These are phyloP conservation scores for Mus pahari DNA, from an alignment of 2,113 vertebrate genomes.

Conservation along the genomic window DNA sequence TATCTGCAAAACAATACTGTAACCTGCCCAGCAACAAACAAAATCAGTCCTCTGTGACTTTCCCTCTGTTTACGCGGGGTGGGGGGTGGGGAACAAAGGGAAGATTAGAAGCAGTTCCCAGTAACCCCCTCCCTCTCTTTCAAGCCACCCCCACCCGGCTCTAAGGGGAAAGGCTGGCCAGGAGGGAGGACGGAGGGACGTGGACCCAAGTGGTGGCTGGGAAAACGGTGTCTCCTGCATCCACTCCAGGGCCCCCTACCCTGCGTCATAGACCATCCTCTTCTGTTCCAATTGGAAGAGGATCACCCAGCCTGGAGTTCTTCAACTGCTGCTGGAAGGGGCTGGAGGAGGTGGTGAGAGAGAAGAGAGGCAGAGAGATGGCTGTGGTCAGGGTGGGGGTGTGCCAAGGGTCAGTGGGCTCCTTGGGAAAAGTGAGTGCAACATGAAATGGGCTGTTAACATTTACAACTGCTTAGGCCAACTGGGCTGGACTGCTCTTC, in stretches of 20 bases:
- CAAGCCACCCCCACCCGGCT: neutral
- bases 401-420: neutral
- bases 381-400: neutral
- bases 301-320: slow-evolving; percentile 6
- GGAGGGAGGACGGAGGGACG: neutral
- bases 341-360: neutral
- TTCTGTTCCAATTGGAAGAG: neutral
- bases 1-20: neutral
- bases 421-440: neutral
- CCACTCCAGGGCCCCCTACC: neutral
- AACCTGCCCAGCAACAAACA: neutral
- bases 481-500: too few relatives aligned
- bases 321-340: neutral
- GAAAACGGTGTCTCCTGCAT: rapidly evolving
- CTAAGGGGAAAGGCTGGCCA: too few relatives aligned
- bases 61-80: neutral
- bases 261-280: neutral
- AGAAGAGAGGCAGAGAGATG: neutral
- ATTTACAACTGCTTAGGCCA: neutral
- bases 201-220: rapidly evolving
- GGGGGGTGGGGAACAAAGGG: too few relatives aligned
- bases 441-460: too few relatives aligned
- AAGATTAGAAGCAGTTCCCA: neutral
- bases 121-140: neutral
- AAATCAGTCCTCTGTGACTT: neutral